phyloP scores from a whole-genome alignment of 2,113 vertebrate species.

The Nipponia nippon region DNA sequence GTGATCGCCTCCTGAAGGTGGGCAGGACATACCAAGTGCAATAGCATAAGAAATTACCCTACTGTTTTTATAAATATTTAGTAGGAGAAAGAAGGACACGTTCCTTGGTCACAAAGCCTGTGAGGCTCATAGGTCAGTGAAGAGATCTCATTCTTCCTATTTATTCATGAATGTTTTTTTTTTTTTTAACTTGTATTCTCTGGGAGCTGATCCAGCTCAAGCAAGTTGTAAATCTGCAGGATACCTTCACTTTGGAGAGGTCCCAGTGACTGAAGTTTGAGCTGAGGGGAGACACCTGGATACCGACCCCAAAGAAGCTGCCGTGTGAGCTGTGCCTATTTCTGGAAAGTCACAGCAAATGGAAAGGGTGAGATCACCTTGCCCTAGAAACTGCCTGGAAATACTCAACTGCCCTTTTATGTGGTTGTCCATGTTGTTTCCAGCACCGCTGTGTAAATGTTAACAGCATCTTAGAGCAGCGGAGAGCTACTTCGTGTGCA shows the following conservation, averaged over 20 bases:
- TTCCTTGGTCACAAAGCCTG: neutral
- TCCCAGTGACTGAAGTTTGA: neutral
- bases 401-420: neutral
- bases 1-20: neutral
- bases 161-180: neutral
- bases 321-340: neutral
- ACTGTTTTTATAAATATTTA: neutral
- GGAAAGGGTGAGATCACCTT: neutral
- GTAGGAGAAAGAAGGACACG: neutral
- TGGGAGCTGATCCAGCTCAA: neutral
- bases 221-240: neutral
- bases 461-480: neutral
- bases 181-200: neutral
- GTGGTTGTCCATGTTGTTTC: neutral
- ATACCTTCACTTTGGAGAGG: neutral
- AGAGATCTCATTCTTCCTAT: neutral
- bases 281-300: neutral
- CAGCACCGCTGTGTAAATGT: neutral
- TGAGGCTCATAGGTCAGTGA: neutral
- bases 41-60: neutral
- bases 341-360: neutral
- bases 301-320: neutral
- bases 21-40: neutral
- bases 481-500: neutral
- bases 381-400: neutral